Conservation (phyloP, 1,140 invertebrate species). For the Nephotettix cincticeps region DNA sequence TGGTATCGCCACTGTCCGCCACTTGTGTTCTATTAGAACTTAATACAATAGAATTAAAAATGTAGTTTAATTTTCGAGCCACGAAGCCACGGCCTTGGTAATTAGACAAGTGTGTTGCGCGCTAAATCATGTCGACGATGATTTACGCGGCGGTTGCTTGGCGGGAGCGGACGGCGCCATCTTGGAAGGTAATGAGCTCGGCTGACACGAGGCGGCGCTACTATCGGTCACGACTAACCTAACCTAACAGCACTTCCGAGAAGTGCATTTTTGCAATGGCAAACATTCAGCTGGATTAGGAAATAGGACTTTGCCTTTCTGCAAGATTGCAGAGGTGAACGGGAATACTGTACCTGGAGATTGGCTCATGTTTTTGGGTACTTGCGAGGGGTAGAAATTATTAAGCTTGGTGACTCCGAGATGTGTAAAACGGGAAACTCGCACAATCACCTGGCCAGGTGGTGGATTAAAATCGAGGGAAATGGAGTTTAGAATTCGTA, state of each 20-base stretch:
- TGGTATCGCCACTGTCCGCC: conserved; percentile 1
- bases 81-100: conserved; percentile 9
- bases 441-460: too few relatives aligned
- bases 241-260: background rate
- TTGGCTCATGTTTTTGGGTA: too few relatives aligned
- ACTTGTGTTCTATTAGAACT: conserved; percentile 18
- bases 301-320: too few relatives aligned
- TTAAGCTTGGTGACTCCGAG: too few relatives aligned
- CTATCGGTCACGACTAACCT: conserved; percentile 21
- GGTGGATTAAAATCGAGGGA: too few relatives aligned
- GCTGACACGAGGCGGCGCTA: conserved; percentile 6
- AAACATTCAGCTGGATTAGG: too few relatives aligned
- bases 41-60: conserved; percentile 22
- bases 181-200: conserved; percentile 5
- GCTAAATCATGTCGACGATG: conserved; percentile 21
- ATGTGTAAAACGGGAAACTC: too few relatives aligned
- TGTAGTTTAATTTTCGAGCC: conserved; percentile 12
- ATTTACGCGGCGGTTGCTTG: conserved; percentile 7
- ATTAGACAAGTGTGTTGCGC: conserved; percentile 22
- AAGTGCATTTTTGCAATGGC: too few relatives aligned
- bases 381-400: too few relatives aligned
- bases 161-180: background rate
- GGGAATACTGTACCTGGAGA: too few relatives aligned
- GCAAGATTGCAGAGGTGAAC: too few relatives aligned
- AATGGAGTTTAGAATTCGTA: too few relatives aligned